Evolutionary conservation across 2,113 vertebrate genomes (phyloP), one percentile per base, ranked within the genome.

Genomic region (Piaya cayana): DNA sequence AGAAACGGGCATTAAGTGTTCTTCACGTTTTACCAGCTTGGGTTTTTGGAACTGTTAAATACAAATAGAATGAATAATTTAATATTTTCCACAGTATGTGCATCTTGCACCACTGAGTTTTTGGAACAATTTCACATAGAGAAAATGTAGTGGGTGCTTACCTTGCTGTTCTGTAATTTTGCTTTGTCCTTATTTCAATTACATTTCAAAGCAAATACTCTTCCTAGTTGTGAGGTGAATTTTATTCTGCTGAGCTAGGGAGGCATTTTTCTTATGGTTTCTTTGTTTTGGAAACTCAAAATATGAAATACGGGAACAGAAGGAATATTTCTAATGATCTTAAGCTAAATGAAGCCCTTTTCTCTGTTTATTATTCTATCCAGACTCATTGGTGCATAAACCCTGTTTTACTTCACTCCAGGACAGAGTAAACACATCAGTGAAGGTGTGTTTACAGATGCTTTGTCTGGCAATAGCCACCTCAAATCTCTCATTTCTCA

Each of bases 11-110:
- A 69, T 77, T 94, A 93, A 90, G 25, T 56, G 14, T 42, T 77
- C 17, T 81, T 18, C 72, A 27, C 74, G 30, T 90, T 96, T 92
- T 93, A 92, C 47, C n/a, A 90, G 75, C 78, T 74, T 88, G 63
- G 30, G 4, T 26, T 91, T 92, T 77, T 92, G 36, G 56, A 95
- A 86, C 90, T 82, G 88, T 92, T 96, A 95, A 91, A 90, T 88
- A 93, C 62, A 95, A 95, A 90, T 56, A 86, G 58, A 94, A 95
- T 96, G 50, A 96, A 96, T 96, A 96, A 96, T 96, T 96, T 90
- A 97, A 64, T 76, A 69, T 83, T 86, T 95, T 83, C 77, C 85
- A 86, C 93, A 93, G 85, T 88, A 62, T 92, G 88, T 76, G 5
- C 82, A 86, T 96, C 93, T 95, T 96, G 93, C 90, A 88, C 89